Evolutionary conservation across 2,797 vertebrate genomes (phyloP).

Genomic region (Poeciliopsis gracilis): DNA sequence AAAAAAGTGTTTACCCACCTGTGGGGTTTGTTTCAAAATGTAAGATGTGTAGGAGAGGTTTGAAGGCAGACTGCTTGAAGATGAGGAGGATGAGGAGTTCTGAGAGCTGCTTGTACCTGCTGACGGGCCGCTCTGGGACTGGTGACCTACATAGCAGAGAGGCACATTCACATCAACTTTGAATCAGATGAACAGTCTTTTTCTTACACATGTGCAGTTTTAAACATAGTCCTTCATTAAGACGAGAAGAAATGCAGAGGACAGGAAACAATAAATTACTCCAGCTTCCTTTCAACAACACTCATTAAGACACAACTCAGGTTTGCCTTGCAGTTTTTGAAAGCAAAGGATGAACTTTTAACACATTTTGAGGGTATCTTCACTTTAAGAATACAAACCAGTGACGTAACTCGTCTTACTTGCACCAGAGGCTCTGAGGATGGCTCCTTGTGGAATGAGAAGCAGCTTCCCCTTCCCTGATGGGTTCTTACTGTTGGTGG

Average conservation of each 20-base stretch:
- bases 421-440: constrained; percentile 91
- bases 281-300: not conserved
- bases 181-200: constrained; percentile 40
- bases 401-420: constrained; percentile 59
- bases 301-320: not conserved
- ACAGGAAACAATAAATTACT: not conserved
- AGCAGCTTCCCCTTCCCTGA: constrained; percentile 98
- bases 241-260: not conserved
- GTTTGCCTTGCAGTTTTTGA: not conserved
- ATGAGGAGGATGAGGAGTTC: constrained; percentile 81
- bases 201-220: constrained; percentile 11
- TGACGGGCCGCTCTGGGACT: constrained; percentile 83
- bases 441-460: constrained; percentile 98
- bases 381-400: not conserved
- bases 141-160: constrained; percentile 85
- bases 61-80: constrained; percentile 87
- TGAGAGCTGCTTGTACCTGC: constrained; percentile 79
- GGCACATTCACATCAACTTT: constrained; percentile 40
- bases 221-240: not conserved
- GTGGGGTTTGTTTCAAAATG: constrained; percentile 98
- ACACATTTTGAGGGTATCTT: not conserved
- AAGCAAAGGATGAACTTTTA: not conserved
- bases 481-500: constrained; percentile 98
- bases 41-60: constrained; percentile 98
- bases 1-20: constrained; percentile 79